Evolutionary conservation across 2,888 invertebrate genomes (phyloP), one percentile per base, ranked within the genome.

Genomic region (Hydroisotoma schaefferi): DNA sequence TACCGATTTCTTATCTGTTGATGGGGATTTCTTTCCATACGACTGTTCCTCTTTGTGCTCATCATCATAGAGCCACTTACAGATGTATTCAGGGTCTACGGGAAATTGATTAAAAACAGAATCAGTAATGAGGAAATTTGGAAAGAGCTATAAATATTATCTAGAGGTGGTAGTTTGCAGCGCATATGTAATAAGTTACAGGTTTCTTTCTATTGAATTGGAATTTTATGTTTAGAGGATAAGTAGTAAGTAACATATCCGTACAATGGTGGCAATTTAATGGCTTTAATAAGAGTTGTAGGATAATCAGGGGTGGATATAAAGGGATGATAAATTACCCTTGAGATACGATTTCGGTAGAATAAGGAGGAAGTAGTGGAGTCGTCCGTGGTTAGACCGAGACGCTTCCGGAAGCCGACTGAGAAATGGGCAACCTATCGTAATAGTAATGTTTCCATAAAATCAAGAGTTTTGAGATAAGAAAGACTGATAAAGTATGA

Each of bases 291-390:
- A 49, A 28, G 3, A 12, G 27, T 28, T 15, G 27, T 49, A 3
- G 37, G 15, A 33, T 10, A 33, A 12, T 12, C 37, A 15, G 10
- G 15, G 37, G 10, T 33, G 37, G 15, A n/a, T n/a, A n/a, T n/a
- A n/a, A 54, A 27, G 18, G 20, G 28, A 15, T 10, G 25, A 10
- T 10, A 18, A 27, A 25, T 46, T 64, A 68, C 70, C 57, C 68
- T 37, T 37, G 63, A 67, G 28, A 65, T 63, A 27, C 68, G 48
- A 47, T 61, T 64, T 23, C 67, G 59, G 38, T 68, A 65, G 28
- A 67, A 62, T 10, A 69, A 47, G 8, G 71, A 69, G 18, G 67
- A 58, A 2, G 68, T 69, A 22, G 61, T 68, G 2, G 69, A 67
- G 8, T 69, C 69, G 28, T 69, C 71, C 15, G 63, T 55, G 10